phyloP scores from a whole-genome alignment of 1,140 invertebrate species.

The Conus ventricosus region DNA sequence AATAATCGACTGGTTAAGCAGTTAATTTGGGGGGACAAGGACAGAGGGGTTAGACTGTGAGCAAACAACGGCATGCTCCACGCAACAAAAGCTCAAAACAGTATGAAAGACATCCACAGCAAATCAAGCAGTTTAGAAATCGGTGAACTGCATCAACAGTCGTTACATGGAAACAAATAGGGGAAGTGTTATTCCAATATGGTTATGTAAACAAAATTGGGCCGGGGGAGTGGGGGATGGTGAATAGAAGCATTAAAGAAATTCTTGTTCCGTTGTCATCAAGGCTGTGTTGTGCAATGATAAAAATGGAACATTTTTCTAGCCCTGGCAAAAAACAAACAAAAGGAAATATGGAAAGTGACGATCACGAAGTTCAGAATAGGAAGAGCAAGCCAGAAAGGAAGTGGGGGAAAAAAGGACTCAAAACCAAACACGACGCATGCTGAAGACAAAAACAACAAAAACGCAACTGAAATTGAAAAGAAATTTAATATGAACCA shows the following conservation, averaged over 20 bases:
- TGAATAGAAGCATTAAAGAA: too few species aligned
- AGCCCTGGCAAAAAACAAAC: too few species aligned
- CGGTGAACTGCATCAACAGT: not conserved
- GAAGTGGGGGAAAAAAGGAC: not conserved
- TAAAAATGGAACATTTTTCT: not conserved
- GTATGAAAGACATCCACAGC: constrained; percentile 24
- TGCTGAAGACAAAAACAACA: constrained; percentile 40
- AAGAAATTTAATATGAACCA: constrained; percentile 46
- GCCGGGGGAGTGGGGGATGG: too few species aligned
- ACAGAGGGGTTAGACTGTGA: not conserved
- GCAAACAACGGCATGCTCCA: not conserved
- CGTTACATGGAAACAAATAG: not conserved
- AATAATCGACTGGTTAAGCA: not conserved
- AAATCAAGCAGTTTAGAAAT: constrained; percentile 16
- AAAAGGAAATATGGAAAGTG: not conserved
- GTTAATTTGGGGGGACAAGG: not conserved
- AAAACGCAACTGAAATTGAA: constrained; percentile 45
- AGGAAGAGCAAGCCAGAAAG: not conserved
- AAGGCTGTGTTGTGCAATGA: not conserved
- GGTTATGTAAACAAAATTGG: not conserved
- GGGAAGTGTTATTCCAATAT: not conserved
- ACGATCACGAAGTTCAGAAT: not conserved
- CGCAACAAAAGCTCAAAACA: constrained; percentile 19
- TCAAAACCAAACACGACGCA: constrained; percentile 32
- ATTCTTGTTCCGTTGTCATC: not conserved